phyloP scores from a whole-genome alignment of 2,888 invertebrate genomes.

The Phyto melanocephala region DNA sequence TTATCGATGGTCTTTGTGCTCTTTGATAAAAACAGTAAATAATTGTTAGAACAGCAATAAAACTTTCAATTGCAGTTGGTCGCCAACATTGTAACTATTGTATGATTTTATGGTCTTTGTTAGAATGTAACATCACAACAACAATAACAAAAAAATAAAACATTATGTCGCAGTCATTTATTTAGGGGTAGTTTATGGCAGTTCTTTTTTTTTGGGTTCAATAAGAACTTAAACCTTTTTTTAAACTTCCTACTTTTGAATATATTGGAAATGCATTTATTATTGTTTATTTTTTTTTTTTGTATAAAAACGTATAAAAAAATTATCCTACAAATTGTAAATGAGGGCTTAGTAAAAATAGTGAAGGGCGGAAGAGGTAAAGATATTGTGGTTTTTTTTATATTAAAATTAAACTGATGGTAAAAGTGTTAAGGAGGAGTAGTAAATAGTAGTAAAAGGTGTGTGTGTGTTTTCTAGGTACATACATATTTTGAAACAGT shows the following conservation, averaged over 20 bases:
- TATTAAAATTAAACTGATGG: constrained; percentile 5
- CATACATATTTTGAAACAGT: background rate
- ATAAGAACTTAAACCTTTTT: constrained; percentile 4
- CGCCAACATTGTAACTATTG: constrained; percentile 19
- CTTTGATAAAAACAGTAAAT: background rate
- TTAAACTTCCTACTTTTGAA: background rate
- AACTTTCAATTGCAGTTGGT: background rate
- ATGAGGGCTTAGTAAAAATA: background rate
- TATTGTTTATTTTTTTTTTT: constrained; percentile 18
- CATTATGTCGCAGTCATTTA: constrained; percentile 13
- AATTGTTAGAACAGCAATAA: background rate
- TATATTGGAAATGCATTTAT: constrained; percentile 24
- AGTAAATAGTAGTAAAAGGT: too few species aligned
- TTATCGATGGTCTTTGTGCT: background rate
- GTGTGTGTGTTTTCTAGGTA: background rate
- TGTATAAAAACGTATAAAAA: constrained; percentile 24
- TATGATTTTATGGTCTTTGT: background rate
- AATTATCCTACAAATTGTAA: constrained; percentile 41
- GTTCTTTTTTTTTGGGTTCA: constrained; percentile 6
- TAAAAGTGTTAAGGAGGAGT: constrained; percentile 16
- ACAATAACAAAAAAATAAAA: background rate
- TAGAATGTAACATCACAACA: background rate
- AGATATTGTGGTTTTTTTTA: constrained; percentile 25
- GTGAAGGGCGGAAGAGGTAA: constrained; percentile 21
- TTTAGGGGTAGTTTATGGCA: constrained; percentile 37